Percentiles rank a stretch among this genome's conserved stretches.
Conservation (phyloP, 2,113 vertebrate genomes). For the Pycnonotus jocosus region DNA sequence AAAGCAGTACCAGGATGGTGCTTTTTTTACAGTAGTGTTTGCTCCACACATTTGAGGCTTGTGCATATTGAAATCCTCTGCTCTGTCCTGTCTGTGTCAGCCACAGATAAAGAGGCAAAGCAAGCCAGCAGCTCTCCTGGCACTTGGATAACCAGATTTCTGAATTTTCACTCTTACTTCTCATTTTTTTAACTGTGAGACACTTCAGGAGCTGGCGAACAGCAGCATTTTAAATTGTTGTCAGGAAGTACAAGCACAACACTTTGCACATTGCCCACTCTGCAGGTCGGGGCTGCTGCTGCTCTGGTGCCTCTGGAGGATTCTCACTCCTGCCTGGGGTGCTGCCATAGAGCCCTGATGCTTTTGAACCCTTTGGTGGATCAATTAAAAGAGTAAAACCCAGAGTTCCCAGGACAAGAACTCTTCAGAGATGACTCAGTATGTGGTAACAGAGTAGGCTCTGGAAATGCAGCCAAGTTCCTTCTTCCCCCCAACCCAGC, state of each 20-base stretch:
- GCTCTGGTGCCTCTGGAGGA: background rate
- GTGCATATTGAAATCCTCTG: background rate
- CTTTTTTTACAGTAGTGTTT: background rate
- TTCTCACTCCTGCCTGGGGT: background rate
- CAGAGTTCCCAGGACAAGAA: background rate
- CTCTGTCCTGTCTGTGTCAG: background rate
- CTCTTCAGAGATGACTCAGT: background rate
- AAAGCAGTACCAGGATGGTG: background rate
- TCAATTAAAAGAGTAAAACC: background rate
- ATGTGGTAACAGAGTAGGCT: fast-evolving
- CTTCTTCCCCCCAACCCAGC: background rate
- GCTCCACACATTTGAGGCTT: background rate
- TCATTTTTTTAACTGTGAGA: background rate
- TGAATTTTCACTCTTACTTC: background rate
- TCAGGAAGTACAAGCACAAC: background rate
- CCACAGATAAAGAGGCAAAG: background rate
- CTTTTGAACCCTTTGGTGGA: background rate
- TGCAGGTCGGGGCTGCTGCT: fast-evolving
- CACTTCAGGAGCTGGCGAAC: background rate
- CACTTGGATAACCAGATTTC: background rate
- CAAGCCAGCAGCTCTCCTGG: background rate
- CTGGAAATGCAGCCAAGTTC: background rate
- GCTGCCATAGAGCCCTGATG: background rate
- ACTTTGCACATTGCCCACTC: background rate
- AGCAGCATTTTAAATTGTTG: background rate